These are phyloP conservation scores for Xanthorhoe designata DNA, from an alignment of 2,888 invertebrate genomes.

Conservation along the genomic window DNA sequence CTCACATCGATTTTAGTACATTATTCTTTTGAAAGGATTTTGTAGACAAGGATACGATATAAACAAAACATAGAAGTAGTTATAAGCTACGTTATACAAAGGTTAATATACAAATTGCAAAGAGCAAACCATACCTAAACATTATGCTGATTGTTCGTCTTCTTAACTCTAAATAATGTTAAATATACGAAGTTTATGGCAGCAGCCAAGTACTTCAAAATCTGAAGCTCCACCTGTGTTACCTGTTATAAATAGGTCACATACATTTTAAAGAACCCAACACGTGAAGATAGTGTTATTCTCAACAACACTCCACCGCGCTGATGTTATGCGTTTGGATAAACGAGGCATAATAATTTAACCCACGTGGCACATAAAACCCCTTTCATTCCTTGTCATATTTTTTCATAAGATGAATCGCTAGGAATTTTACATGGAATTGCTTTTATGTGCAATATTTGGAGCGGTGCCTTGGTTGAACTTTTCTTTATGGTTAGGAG, in stretches of 20 bases:
- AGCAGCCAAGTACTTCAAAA: conserved; percentile 1
- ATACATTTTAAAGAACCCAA: conserved; percentile 34
- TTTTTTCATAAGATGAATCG: conserved; percentile 24
- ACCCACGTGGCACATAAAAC: conserved; percentile 20
- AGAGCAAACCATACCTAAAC: neutral
- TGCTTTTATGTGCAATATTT: conserved; percentile 22
- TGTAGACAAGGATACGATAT: neutral
- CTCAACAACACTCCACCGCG: conserved; percentile 13
- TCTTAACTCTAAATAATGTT: neutral
- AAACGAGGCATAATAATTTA: conserved; percentile 40
- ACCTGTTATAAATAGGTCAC: conserved; percentile 29
- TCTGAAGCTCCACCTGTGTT: conserved; percentile 1
- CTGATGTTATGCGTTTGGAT: conserved; percentile 28
- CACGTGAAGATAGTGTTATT: conserved; percentile 25
- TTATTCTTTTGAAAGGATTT: neutral
- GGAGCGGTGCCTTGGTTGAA: conserved; percentile 1
- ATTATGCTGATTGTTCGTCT: neutral
- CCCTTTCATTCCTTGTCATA: conserved; percentile 23
- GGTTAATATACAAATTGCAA: neutral
- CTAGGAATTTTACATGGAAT: conserved; percentile 21
- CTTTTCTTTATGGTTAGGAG: neutral
- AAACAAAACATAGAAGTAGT: neutral
- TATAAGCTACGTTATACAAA: too few species aligned
- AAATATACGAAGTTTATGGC: neutral
- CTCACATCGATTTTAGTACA: neutral